Evolutionary conservation across 2,888 invertebrate species (phyloP), one percentile per base, ranked within the genome.

Genomic region (Chymomyza procnemis): DNA sequence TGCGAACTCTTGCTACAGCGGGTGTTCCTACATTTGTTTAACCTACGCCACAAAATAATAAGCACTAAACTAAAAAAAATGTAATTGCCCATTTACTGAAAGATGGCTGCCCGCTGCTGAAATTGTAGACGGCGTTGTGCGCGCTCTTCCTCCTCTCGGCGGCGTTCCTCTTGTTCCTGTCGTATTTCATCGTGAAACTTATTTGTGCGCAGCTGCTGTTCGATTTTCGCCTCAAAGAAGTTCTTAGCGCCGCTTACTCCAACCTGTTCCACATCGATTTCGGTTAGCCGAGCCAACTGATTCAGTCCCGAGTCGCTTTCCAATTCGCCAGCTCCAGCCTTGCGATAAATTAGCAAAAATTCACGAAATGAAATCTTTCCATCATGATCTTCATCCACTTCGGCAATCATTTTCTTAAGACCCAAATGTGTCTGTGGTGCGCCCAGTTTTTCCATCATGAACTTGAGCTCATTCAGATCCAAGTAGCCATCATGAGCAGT

Each of bases 161-260:
- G 95, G 79, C 96, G 94, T 85, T 97, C 96, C 88, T 97, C 97
- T 89, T 98, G 97, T 89, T 98, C 98, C 90, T 95, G 94, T 69
- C 96, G 93, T 74, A 98, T 97, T 92, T 98, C 98, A 77, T 95
- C 94, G 88, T 97, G 97, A 91, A 98, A 98, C 92, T 97, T 97
- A 88, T 95, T 96, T 66, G 94, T 93, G 85, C 95, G 94, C 9
- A 95, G 91, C 73, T 97, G 93, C 88, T 97, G 95, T 87, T 96
- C 96, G 84, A 98, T 98, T 94, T 98, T 98, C 0, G 97, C 97
- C 92, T 98, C 97, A 88, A 98, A 98, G 92, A 98, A 98, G 88
- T 95, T 95, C 90, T 98, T 98, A 46, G 98, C 98, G 14, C 97
- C 98, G 75, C 95, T 95, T 0, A 98, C 98, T 1, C 98, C 98